Conservation (phyloP, 2,888 invertebrate genomes). For the Smittia sp. region DNA sequence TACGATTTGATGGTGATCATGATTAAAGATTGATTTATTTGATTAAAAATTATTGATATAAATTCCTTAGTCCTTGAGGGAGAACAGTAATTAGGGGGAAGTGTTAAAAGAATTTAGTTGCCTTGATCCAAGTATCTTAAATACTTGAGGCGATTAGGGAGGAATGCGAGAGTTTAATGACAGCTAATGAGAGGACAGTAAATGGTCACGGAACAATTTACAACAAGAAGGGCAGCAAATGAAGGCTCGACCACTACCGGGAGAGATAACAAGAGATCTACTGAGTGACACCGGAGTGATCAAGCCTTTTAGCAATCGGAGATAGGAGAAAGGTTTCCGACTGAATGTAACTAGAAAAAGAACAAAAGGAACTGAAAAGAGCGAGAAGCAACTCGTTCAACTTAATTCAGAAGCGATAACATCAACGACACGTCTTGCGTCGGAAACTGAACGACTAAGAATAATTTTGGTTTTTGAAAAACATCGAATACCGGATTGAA, state of each 20-base stretch:
- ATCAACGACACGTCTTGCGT: too few relatives aligned
- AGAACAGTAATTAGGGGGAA: too few relatives aligned
- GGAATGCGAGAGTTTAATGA: not conserved
- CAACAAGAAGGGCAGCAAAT: too few relatives aligned
- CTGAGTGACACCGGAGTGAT: too few relatives aligned
- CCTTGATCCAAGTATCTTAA: not conserved
- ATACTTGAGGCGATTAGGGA: too few relatives aligned
- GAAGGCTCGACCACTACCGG: too few relatives aligned
- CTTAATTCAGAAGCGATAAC: slow-evolving; percentile 35
- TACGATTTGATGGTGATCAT: slow-evolving; percentile 50
- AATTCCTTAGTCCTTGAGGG: not conserved
- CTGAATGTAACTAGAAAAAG: slow-evolving; percentile 46
- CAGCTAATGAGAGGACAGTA: not conserved
- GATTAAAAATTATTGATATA: slow-evolving; percentile 2
- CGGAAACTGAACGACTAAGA: not conserved
- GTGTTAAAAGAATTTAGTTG: not conserved
- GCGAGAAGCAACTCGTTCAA: slow-evolving; percentile 12
- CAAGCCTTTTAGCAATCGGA: too few relatives aligned
- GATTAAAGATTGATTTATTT: slow-evolving; percentile 18
- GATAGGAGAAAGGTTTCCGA: too few relatives aligned
- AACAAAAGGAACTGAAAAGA: slow-evolving; percentile 1
- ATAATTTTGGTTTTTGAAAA: not conserved
- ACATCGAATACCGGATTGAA: not conserved
- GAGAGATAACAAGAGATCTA: too few relatives aligned
- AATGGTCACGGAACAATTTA: not conserved